Percentiles rank a stretch among this genome's conserved stretches.
Evolutionary conservation across 2,797 vertebrate genomes (phyloP).

Genomic region (Spheniscus humboldti): DNA sequence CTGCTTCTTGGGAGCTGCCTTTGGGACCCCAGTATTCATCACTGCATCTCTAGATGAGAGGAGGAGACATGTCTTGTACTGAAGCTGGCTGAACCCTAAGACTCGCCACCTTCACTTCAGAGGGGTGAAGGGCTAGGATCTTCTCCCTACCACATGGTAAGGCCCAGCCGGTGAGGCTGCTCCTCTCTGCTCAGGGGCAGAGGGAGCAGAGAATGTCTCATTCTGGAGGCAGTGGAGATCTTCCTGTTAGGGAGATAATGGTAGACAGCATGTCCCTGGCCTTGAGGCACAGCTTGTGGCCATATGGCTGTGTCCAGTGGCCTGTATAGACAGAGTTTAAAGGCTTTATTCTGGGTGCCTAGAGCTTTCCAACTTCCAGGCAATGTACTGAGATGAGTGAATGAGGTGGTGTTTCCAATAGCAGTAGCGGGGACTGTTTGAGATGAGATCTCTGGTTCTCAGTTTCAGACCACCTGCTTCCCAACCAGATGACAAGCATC

Average conservation of each 20-base stretch:
- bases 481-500: neutral
- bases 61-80: slow-evolving; percentile 1
- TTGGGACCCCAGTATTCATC: slow-evolving; percentile 55
- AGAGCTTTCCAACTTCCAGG: slow-evolving; percentile 29
- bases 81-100: slow-evolving; percentile 38
- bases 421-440: neutral
- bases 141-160: neutral
- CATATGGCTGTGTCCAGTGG: neutral
- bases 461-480: neutral
- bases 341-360: slow-evolving; percentile 45
- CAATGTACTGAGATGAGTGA: neutral
- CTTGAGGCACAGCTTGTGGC: neutral
- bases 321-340: slow-evolving; percentile 11
- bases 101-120: neutral
- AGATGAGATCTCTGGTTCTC: neutral
- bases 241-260: slow-evolving; percentile 13
- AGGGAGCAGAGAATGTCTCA: slow-evolving; percentile 15
- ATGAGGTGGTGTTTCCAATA: neutral
- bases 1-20: slow-evolving; percentile 62
- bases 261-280: slow-evolving; percentile 8
- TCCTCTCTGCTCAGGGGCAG: slow-evolving; percentile 13
- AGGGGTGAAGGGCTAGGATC: slow-evolving; percentile 23
- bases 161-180: neutral
- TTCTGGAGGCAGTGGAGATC: slow-evolving; percentile 39
- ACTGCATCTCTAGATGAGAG: slow-evolving; percentile 53